phyloP scores from a whole-genome alignment of 1,140 invertebrate genomes.

The Cotesia vestalis region DNA sequence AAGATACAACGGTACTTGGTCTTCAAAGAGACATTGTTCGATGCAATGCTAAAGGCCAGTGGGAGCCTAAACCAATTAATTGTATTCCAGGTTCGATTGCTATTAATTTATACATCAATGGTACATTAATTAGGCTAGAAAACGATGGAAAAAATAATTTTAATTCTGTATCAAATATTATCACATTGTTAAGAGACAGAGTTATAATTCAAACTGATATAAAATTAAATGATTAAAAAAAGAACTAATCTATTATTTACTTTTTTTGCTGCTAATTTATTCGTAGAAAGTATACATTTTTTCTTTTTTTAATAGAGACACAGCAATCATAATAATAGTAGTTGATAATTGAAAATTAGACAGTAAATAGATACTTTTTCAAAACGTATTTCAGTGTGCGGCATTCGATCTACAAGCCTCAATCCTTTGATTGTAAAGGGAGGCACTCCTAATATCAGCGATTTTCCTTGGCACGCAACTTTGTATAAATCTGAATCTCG shows the following conservation, averaged over 20 bases:
- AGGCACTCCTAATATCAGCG: conserved; percentile 43
- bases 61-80: conserved; percentile 57
- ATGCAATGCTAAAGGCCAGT: conserved; percentile 54
- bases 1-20: conserved; percentile 41
- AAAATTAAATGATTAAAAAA: not conserved
- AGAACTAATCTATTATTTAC: too few species aligned
- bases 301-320: not conserved
- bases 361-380: conserved; percentile 34
- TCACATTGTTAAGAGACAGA: conserved; percentile 33
- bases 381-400: conserved; percentile 54
- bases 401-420: conserved; percentile 32
- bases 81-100: conserved; percentile 59
- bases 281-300: too few species aligned
- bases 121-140: conserved; percentile 33
- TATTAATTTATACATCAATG: conserved; percentile 52
- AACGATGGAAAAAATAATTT: conserved; percentile 8
- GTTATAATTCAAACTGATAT: conserved; percentile 32
- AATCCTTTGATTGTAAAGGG: conserved; percentile 53
- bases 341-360: not conserved
- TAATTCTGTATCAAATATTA: conserved; percentile 26
- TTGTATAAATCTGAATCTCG: conserved; percentile 45
- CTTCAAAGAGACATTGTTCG: conserved; percentile 39
- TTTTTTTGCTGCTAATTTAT: too few species aligned
- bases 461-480: conserved; percentile 63
- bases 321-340: conserved; percentile 27